These are phyloP conservation scores for Venustaconcha ellipsiformis DNA, from an alignment of 1,140 invertebrate species.

Conservation along the genomic window DNA sequence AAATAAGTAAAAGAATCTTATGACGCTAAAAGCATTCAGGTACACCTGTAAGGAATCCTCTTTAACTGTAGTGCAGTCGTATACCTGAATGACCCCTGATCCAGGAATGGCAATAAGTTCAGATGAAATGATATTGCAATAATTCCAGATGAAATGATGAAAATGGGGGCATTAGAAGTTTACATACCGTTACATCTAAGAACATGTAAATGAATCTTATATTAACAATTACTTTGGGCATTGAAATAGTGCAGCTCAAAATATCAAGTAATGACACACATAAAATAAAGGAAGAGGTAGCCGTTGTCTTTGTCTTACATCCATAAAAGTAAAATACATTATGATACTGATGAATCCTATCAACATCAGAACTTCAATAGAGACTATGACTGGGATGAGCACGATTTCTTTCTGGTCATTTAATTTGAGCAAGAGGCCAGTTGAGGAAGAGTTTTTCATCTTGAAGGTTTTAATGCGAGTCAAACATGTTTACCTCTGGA, in stretches of 20 bases:
- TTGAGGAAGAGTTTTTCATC: neutral
- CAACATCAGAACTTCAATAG: slow-evolving; percentile 31
- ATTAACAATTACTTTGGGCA: slow-evolving; percentile 49
- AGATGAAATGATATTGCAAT: no score
- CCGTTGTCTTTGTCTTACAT: slow-evolving; percentile 4
- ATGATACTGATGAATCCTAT: slow-evolving; percentile 29
- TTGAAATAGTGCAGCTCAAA: slow-evolving; percentile 32
- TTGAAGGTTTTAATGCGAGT: neutral
- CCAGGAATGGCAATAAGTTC: slow-evolving; percentile 24
- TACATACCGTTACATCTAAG: slow-evolving; percentile 28
- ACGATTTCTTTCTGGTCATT: slow-evolving; percentile 31
- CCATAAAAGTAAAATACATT: slow-evolving; percentile 38
- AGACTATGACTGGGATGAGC: slow-evolving; percentile 35
- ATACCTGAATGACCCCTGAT: slow-evolving; percentile 2
- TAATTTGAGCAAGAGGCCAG: slow-evolving; percentile 8
- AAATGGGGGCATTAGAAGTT: slow-evolving; percentile 31
- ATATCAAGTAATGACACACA: slow-evolving; percentile 45
- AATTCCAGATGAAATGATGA: slow-evolving; percentile 33
- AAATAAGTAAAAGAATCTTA: slow-evolving; percentile 8
- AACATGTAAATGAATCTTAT: slow-evolving; percentile 39
- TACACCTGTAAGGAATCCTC: slow-evolving; percentile 5
- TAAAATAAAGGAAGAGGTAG: slow-evolving; percentile 39
- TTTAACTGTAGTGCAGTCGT: slow-evolving; percentile 16
- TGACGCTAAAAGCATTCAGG: slow-evolving; percentile 14
- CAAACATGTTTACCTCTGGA: no score